Conservation (phyloP, 30 jellyfish, hydroid and myxozoan species). For the Hydractinia symbiolongicarpus region DNA sequence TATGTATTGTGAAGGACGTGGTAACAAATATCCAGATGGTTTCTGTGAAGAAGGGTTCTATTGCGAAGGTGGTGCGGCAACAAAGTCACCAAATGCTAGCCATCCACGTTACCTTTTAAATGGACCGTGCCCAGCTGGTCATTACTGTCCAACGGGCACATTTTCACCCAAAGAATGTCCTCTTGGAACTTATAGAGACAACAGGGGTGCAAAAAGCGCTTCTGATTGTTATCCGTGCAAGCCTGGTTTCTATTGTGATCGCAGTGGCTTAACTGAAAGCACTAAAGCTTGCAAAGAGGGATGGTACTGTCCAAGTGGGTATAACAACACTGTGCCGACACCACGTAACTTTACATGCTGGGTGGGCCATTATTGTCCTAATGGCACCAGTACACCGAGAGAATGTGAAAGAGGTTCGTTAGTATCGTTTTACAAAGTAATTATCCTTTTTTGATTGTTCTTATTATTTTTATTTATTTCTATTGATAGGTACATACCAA, state of each 20-base stretch:
- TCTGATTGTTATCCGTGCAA: conserved; percentile 66
- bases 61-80: conserved; percentile 79
- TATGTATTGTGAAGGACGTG: conserved; percentile 61
- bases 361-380: conserved; percentile 92
- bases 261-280: conserved; percentile 60
- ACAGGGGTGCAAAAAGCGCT: conserved; percentile 69
- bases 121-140: conserved; percentile 91
- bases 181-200: conserved; percentile 55
- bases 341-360: conserved; percentile 79
- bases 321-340: conserved; percentile 43
- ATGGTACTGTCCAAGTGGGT: conserved; percentile 86
- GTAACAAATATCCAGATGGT: conserved; percentile 69
- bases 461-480: background rate
- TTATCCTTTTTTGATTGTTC: background rate
- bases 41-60: conserved; percentile 72
- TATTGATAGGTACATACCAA: conserved; percentile 75
- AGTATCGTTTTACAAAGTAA: background rate
- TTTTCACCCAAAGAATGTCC: conserved; percentile 78
- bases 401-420: conserved; percentile 66
- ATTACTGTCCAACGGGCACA: conserved; percentile 80
- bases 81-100: conserved; percentile 70
- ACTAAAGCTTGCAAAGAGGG: conserved; percentile 70
- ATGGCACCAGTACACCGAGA: conserved; percentile 71
- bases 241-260: conserved; percentile 84
- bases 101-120: conserved; percentile 41